A percentile compares a stretch with the other conserved stretches of the same genome.
Conservation (phyloP, 2,797 vertebrate species). For the Oceanodroma leucorhoa region DNA sequence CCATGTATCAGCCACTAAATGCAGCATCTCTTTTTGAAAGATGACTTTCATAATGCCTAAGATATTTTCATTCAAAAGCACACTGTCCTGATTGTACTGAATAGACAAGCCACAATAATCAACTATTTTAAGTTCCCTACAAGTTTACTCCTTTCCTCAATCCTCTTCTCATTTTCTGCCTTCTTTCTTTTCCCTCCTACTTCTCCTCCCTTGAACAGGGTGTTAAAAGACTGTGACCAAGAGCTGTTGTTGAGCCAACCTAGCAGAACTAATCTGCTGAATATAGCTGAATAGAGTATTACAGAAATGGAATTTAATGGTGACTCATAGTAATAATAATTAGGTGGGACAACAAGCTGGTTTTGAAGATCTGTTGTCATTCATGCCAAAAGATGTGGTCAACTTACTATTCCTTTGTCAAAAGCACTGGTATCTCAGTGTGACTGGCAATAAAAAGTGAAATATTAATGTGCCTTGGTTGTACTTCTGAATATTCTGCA, state of each 20-base stretch:
- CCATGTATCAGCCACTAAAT: background rate
- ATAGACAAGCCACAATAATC: background rate
- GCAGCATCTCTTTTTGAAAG: background rate
- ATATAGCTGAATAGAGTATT: slow-evolving; percentile 7
- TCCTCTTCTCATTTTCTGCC: slow-evolving; percentile 27
- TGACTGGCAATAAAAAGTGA: background rate
- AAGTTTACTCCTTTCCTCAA: slow-evolving; percentile 21
- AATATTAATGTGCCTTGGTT: background rate
- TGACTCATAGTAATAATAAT: slow-evolving; percentile 42
- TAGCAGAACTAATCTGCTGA: slow-evolving; percentile 63
- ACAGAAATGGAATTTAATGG: slow-evolving; percentile 39
- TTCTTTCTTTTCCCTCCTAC: slow-evolving; percentile 14
- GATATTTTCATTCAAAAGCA: background rate
- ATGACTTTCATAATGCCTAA: background rate
- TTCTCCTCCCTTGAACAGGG: slow-evolving; percentile 26
- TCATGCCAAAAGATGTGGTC: background rate
- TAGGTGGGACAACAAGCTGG: background rate
- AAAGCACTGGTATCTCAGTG: background rate
- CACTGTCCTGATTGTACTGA: background rate
- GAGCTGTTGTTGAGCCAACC: slow-evolving; percentile 42
- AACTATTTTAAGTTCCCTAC: background rate
- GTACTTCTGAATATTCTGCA: background rate
- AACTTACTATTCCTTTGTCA: slow-evolving; percentile 16
- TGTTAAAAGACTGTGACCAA: slow-evolving; percentile 48
- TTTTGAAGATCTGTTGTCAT: slow-evolving; percentile 22